These are phyloP conservation scores for Chlamydotis undulata DNA, from an alignment of 2,113 vertebrate species.

Conservation along the genomic window DNA sequence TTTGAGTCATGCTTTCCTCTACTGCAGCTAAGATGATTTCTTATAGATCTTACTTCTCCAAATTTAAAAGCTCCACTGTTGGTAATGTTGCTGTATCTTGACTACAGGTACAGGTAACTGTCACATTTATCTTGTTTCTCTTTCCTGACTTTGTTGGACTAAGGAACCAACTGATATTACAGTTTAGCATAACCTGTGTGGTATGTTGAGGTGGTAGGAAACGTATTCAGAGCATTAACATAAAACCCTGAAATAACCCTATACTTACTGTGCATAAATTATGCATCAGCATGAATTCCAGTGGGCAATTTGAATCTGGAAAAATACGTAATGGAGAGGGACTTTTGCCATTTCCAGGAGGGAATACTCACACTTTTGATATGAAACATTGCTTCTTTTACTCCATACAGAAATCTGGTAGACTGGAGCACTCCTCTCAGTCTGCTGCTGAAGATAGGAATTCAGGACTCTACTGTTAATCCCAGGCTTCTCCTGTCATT, in stretches of 20 bases:
- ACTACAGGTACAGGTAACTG: neutral
- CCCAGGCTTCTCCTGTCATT: neutral
- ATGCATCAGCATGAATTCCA: neutral
- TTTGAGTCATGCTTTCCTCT: neutral
- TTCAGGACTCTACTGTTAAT: accelerated
- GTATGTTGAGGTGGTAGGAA: neutral
- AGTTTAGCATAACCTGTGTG: neutral
- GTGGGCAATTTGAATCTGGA: neutral
- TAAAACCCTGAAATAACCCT: neutral
- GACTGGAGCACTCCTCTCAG: neutral
- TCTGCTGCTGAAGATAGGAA: neutral
- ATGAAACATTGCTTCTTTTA: neutral
- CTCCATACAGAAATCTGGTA: neutral
- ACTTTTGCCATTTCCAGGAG: neutral
- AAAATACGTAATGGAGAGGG: neutral
- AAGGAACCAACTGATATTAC: neutral
- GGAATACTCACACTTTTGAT: neutral
- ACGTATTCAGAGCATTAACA: neutral
- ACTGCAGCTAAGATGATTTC: neutral
- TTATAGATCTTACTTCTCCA: neutral
- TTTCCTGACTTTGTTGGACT: neutral
- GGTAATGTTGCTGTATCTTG: neutral
- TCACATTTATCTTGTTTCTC: neutral
- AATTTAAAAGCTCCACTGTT: neutral
- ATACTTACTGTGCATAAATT: neutral